These are phyloP conservation scores for Gobionotothen gibberifrons DNA, from an alignment of 2,797 vertebrate genomes.

Conservation along the genomic window DNA sequence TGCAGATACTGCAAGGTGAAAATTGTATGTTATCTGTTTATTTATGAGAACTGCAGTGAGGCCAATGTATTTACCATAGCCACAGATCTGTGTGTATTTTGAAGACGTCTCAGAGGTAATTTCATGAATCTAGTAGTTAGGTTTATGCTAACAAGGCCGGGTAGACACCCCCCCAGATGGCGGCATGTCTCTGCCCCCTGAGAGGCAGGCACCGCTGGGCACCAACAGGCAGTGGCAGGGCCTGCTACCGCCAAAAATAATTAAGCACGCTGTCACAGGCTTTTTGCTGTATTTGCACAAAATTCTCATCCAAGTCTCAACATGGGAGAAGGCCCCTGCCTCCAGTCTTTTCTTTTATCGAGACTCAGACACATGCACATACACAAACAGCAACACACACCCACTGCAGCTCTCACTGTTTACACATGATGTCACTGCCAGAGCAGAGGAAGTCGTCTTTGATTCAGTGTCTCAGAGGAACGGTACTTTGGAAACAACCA, in stretches of 20 bases:
- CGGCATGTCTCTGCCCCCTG: conserved; percentile 65
- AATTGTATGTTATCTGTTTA: conserved; percentile 73
- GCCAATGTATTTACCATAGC: conserved; percentile 62
- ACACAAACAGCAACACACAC: conserved; percentile 31
- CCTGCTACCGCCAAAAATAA: conserved; percentile 83
- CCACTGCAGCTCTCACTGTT: conserved; percentile 64
- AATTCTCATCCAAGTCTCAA: conserved; percentile 82
- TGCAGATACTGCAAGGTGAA: conserved; percentile 74
- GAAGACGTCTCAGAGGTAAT: conserved; percentile 71
- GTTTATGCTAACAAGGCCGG: conserved; percentile 77
- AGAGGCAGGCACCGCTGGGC: conserved; percentile 76
- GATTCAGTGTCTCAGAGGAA: conserved; percentile 71
- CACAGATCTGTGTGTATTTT: conserved; percentile 68
- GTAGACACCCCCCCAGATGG: conserved; percentile 76
- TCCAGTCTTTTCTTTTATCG: conserved; percentile 67
- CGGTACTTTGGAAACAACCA: conserved; percentile 64
- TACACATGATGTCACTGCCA: conserved; percentile 69
- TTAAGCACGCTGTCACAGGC: conserved; percentile 83
- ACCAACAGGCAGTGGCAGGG: conserved; percentile 73
- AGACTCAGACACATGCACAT: conserved; percentile 20
- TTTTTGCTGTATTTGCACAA: conserved; percentile 85
- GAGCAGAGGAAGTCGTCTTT: conserved; percentile 59
- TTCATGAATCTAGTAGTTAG: conserved; percentile 69
- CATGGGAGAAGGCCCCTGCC: conserved; percentile 83
- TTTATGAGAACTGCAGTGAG: conserved; percentile 68